Conservation (phyloP, 1,140 invertebrate genomes). For the Cotesia vestalis region DNA sequence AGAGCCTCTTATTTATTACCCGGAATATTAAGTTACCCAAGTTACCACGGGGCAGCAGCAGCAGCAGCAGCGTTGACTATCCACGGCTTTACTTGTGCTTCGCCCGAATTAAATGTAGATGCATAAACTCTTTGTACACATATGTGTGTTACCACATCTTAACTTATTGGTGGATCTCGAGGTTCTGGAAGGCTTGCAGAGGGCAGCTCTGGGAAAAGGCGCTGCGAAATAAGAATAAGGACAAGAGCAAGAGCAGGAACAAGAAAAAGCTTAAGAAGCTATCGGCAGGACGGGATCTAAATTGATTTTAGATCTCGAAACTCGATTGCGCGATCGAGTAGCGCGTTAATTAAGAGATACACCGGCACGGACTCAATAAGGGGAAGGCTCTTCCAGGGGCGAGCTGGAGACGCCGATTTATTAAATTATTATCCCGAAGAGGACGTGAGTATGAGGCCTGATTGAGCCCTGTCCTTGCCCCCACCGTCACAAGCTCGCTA, state of each 20-base stretch:
- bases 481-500: neutral
- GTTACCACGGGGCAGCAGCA: conserved; percentile 35
- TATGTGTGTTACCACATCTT: neutral
- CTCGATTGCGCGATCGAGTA: conserved; percentile 50
- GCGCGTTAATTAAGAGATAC: conserved; percentile 54
- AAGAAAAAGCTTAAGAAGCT: conserved; percentile 21
- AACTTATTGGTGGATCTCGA: no score
- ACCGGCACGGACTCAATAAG: conserved; percentile 50
- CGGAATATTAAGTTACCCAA: conserved; percentile 48
- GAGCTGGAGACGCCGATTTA: conserved; percentile 39
- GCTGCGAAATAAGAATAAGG: neutral
- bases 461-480: neutral
- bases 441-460: no score
- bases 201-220: neutral
- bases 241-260: conserved; percentile 10
- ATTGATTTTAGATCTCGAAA: conserved; percentile 55
- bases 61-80: no score
- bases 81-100: no score
- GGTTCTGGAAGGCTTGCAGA: neutral
- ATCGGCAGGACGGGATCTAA: conserved; percentile 51
- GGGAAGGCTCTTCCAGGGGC: neutral
- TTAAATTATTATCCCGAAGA: conserved; percentile 44
- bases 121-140: conserved; percentile 11
- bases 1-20: conserved; percentile 46
- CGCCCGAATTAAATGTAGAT: no score